Percentiles rank a stretch among this genome's conserved stretches.
Conservation (phyloP, 2,113 vertebrate species). For the Chaetura pelagica region DNA sequence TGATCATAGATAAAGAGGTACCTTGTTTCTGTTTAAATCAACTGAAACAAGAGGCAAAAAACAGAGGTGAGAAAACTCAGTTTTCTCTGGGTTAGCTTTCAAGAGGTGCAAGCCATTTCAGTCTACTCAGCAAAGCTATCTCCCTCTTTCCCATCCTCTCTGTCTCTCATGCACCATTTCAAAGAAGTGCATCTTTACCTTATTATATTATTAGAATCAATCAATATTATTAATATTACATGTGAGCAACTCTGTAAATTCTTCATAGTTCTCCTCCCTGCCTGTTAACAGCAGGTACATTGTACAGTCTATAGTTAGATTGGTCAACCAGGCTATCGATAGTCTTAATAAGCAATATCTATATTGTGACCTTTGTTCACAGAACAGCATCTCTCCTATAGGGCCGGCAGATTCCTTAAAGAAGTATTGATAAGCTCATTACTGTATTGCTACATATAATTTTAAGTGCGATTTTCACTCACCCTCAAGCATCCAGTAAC, state of each 20-base stretch:
- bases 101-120: background rate
- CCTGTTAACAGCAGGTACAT: constrained; percentile 62
- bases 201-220: constrained; percentile 77
- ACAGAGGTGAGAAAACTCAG: background rate
- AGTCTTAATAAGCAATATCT: constrained; percentile 80
- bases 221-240: constrained; percentile 82
- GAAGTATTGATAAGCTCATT: constrained; percentile 78
- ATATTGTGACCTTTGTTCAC: constrained; percentile 74
- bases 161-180: constrained; percentile 1
- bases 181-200: constrained; percentile 45
- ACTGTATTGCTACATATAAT: constrained; percentile 67
- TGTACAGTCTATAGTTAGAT: constrained; percentile 73
- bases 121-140: background rate
- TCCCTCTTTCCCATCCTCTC: accelerated
- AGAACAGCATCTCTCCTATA: constrained; percentile 70
- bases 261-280: constrained; percentile 46
- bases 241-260: constrained; percentile 70
- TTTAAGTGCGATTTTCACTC: constrained; percentile 68
- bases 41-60: background rate
- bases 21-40: background rate
- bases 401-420: constrained; percentile 75
- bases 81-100: background rate
- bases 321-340: constrained; percentile 78
- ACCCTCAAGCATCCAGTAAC: constrained; percentile 60
- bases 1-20: background rate